A percentile compares a stretch with the other conserved stretches of the same genome.
These are phyloP conservation scores for Junonia oenone DNA, from an alignment of 2,888 invertebrate species.

Conservation along the genomic window DNA sequence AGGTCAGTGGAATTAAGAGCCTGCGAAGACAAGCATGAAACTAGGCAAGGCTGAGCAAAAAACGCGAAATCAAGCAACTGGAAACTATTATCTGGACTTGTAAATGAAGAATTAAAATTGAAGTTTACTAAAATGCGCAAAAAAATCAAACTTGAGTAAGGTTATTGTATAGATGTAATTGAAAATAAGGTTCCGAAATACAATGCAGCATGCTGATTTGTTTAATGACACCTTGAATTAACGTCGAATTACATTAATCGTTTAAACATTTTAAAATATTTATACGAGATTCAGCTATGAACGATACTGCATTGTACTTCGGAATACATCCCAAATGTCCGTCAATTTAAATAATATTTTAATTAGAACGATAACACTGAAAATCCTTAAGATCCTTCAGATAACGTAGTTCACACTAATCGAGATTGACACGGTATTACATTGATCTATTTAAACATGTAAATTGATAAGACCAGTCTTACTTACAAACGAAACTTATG, in stretches of 20 bases:
- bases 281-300: too few relatives aligned
- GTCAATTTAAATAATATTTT: too few relatives aligned
- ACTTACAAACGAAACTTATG: conserved; percentile 14
- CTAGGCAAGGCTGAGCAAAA: conserved; percentile 35
- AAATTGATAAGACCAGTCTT: conserved; percentile 3
- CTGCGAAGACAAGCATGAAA: conserved; percentile 39
- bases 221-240: too few relatives aligned
- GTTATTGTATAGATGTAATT: not conserved
- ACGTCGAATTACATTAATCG: too few relatives aligned
- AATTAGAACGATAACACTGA: not conserved
- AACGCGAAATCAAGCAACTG: conserved; percentile 26
- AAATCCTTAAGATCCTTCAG: conserved; percentile 15
- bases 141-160: not conserved
- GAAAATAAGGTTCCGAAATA: not conserved
- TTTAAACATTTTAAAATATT: too few relatives aligned
- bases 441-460: conserved; percentile 4
- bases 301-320: too few relatives aligned
- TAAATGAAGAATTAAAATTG: conserved; percentile 9
- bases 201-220: too few relatives aligned
- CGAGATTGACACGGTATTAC: conserved; percentile 1
- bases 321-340: too few relatives aligned
- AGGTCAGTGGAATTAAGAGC: conserved; percentile 34
- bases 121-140: not conserved
- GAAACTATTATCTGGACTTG: conserved; percentile 22
- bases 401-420: not conserved